Evolutionary conservation across 92 coral and sea anemone species (phyloP).

Genomic region (Diadumene lineata): DNA sequence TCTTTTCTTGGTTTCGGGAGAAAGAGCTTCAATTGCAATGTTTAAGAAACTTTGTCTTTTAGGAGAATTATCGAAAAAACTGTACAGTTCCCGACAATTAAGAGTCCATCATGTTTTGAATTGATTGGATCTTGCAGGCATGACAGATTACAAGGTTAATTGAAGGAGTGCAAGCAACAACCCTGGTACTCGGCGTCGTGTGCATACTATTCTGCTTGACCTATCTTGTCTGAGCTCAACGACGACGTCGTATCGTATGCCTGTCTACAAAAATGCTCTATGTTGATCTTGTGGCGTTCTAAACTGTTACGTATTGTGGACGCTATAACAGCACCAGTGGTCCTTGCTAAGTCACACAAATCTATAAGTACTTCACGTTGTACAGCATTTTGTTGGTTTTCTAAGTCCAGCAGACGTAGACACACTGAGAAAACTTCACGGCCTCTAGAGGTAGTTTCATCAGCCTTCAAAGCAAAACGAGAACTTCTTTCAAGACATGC

Average conservation of each 20-base stretch:
- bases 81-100: slow-evolving; percentile 44
- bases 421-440: slow-evolving; percentile 54
- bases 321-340: slow-evolving; percentile 61
- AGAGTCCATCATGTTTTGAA: slow-evolving; percentile 63
- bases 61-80: slow-evolving; percentile 58
- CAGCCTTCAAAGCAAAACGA: slow-evolving; percentile 58
- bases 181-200: slow-evolving; percentile 64
- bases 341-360: slow-evolving; percentile 48
- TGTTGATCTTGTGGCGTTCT: slow-evolving; percentile 32
- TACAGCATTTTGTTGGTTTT: slow-evolving; percentile 44
- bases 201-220: slow-evolving; percentile 57
- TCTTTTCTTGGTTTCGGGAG: slow-evolving; percentile 47
- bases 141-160: slow-evolving; percentile 18
- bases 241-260: slow-evolving; percentile 64
- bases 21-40: slow-evolving; percentile 44
- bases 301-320: slow-evolving; percentile 48
- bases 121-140: slow-evolving; percentile 41
- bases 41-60: slow-evolving; percentile 51
- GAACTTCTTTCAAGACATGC: slow-evolving; percentile 55
- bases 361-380: slow-evolving; percentile 52
- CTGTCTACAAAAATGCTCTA: slow-evolving; percentile 48
- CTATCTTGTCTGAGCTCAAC: slow-evolving; percentile 63
- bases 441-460: slow-evolving; percentile 58
- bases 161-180: slow-evolving; percentile 32
- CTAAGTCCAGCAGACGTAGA: slow-evolving; percentile 48